Evolutionary conservation across 2,888 invertebrate species (phyloP).

Genomic region (Sarcophaga caerulescens): DNA sequence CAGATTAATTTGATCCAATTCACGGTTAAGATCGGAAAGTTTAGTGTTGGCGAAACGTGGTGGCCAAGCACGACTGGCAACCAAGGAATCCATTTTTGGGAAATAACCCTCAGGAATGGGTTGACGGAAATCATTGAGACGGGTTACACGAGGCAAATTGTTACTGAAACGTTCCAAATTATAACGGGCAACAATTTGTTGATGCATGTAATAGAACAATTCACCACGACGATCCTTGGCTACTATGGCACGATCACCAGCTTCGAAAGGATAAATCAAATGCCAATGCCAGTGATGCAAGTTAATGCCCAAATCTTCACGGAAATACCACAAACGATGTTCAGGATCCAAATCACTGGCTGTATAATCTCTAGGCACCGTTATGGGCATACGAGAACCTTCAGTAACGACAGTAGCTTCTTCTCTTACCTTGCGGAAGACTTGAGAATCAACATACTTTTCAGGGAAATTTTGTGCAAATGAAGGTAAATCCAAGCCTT

Average conservation of each 20-base stretch:
- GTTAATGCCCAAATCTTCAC: conserved; percentile 82
- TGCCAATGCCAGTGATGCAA: conserved; percentile 84
- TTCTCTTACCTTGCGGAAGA: conserved; percentile 83
- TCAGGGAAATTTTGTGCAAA: conserved; percentile 86
- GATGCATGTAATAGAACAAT: conserved; percentile 90
- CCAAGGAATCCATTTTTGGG: conserved; percentile 90
- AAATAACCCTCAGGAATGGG: conserved; percentile 91
- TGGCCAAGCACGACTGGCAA: conserved; percentile 89
- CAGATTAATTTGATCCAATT: conserved; percentile 85
- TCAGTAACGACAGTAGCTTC: conserved; percentile 83
- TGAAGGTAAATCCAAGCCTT: conserved; percentile 83
- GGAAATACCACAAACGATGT: conserved; percentile 84
- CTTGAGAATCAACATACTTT: conserved; percentile 84
- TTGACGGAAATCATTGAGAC: conserved; percentile 85
- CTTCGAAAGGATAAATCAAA: conserved; percentile 88
- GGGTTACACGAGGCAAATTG: conserved; percentile 84
- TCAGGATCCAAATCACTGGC: conserved; percentile 88
- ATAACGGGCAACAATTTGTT: conserved; percentile 85
- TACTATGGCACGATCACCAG: conserved; percentile 82
- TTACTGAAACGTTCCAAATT: conserved; percentile 90
- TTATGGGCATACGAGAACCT: conserved; percentile 85
- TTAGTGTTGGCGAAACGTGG: conserved; percentile 84
- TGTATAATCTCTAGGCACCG: conserved; percentile 86
- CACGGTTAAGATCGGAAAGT: conserved; percentile 85
- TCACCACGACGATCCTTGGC: conserved; percentile 88